A percentile compares a stretch with the other conserved stretches of the same genome.
Evolutionary conservation across 2,113 vertebrate species (phyloP).

Genomic region (Zapus hudsonius): DNA sequence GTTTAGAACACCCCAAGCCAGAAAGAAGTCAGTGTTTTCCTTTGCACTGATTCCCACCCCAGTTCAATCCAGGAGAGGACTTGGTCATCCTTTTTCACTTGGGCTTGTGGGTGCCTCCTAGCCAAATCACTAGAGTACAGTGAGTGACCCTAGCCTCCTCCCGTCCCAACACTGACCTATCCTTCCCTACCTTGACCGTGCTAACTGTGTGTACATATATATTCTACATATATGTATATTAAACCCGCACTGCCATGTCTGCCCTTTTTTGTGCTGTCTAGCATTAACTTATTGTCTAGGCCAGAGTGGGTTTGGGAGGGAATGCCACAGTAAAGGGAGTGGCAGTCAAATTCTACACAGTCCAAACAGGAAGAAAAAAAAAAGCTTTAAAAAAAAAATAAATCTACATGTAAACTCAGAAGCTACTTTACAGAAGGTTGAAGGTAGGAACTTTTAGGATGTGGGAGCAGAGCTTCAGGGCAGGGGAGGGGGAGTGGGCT

Average conservation of each 20-base stretch:
- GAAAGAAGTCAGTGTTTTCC: conserved; percentile 52
- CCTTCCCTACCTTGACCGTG: conserved; percentile 81
- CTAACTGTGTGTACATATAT: conserved; percentile 89
- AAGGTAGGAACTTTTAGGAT: conserved; percentile 33
- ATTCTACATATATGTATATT: conserved; percentile 87
- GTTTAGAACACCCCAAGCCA: conserved; percentile 11
- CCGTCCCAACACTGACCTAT: conserved; percentile 44
- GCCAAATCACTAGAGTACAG: conserved; percentile 57
- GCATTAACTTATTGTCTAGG: conserved; percentile 73
- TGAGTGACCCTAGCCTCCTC: conserved; percentile 67
- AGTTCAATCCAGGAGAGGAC: conserved; percentile 34
- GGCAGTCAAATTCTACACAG: background rate
- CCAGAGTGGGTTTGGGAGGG: conserved; percentile 48
- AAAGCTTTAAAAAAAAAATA: background rate
- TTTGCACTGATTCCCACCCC: conserved; percentile 57
- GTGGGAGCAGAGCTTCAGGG: background rate
- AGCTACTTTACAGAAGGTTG: conserved; percentile 34
- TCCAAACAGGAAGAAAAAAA: conserved; percentile 29
- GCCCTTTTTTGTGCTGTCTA: conserved; percentile 73
- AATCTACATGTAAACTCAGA: conserved; percentile 47
- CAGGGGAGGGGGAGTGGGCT: background rate
- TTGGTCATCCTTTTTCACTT: conserved; percentile 32
- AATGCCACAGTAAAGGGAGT: conserved; percentile 25
- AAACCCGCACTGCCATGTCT: conserved; percentile 82
- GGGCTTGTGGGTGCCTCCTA: conserved; percentile 62